Conservation (phyloP, 1,140 invertebrate genomes). For the Penaeus indicus region DNA sequence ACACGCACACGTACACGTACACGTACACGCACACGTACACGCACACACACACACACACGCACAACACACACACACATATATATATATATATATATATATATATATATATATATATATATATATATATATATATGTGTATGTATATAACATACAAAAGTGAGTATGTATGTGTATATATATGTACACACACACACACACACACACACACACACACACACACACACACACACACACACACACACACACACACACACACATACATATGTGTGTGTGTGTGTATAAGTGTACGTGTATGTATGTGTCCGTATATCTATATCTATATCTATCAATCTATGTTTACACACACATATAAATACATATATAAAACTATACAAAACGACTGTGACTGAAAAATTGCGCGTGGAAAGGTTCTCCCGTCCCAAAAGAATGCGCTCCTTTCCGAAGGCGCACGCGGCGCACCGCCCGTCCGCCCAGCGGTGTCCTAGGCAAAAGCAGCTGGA, state of each 20-base stretch:
- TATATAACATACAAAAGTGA: not conserved
- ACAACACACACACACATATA: not conserved
- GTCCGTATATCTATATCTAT: not conserved
- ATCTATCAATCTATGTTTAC: not conserved
- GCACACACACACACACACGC: not conserved
- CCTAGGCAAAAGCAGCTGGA: too few relatives aligned
- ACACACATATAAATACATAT: too few relatives aligned
- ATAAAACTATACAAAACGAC: too few relatives aligned
- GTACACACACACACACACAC: not conserved
- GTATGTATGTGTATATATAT: not conserved
- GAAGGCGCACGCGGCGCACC: too few relatives aligned
- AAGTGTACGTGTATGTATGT: not conserved
- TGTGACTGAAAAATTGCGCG: too few relatives aligned
- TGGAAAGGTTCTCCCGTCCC: too few relatives aligned
- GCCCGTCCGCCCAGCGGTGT: too few relatives aligned
- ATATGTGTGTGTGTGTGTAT: not conserved
- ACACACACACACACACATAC: not conserved
- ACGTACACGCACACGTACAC: not conserved
- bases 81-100: slow-evolving; percentile 22
- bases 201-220: not conserved
- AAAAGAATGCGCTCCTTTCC: too few relatives aligned
- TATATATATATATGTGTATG: slow-evolving; percentile 1
- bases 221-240: not conserved
- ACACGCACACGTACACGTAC: not conserved
- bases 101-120: slow-evolving; percentile 1